phyloP scores from a whole-genome alignment of 2,113 vertebrate genomes.

The Melanostigma gelatinosum region DNA sequence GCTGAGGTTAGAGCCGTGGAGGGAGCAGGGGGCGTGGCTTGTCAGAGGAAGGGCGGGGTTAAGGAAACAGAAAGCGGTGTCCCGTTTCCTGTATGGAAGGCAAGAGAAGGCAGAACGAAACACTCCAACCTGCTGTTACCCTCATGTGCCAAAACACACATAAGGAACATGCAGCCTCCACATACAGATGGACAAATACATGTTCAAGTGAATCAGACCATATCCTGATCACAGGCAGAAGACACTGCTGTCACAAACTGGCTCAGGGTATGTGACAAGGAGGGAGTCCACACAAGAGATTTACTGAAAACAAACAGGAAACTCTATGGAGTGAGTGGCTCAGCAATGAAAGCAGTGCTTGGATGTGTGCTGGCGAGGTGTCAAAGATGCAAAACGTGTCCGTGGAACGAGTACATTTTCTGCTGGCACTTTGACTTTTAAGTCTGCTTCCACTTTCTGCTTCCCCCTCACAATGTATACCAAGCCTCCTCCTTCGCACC shows the following conservation, averaged over 20 bases:
- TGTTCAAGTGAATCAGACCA: too few species aligned
- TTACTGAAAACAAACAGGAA: neutral
- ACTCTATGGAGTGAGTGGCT: neutral
- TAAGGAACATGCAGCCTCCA: neutral
- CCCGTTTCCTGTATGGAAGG: conserved; percentile 13
- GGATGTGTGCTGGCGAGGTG: neutral
- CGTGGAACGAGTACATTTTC: too few species aligned
- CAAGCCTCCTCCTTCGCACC: too few species aligned
- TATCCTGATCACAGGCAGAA: too few species aligned
- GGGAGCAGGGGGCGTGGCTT: conserved; percentile 22
- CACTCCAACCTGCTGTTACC: conserved; percentile 4
- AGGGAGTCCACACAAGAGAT: neutral
- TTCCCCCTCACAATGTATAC: too few species aligned
- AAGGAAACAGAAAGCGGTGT: conserved; percentile 15
- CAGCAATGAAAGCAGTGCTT: neutral
- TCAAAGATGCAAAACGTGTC: neutral
- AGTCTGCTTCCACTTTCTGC: too few species aligned
- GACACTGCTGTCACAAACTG: neutral
- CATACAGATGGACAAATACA: neutral
- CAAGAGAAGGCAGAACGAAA: conserved; percentile 13
- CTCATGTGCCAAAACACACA: neutral
- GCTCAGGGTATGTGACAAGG: neutral
- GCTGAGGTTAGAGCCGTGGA: neutral
- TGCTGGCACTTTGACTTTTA: too few species aligned
- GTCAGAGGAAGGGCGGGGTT: conserved; percentile 27